Evolutionary conservation across 2,888 invertebrate genomes (phyloP).

Genomic region (Xanthia togata): DNA sequence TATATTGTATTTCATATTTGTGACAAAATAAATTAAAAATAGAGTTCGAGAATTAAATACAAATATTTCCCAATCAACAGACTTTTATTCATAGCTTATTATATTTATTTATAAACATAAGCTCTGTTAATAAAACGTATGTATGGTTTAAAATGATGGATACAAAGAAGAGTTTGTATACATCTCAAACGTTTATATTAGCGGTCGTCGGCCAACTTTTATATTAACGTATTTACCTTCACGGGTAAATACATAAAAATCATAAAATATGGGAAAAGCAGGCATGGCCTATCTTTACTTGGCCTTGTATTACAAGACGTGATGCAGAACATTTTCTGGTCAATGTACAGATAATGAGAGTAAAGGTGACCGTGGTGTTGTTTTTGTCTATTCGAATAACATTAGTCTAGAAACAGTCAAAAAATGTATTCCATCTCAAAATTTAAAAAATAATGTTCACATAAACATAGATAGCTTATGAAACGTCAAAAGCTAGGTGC

Average conservation of each 20-base stretch:
- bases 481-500: too few relatives aligned
- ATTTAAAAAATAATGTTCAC: too few relatives aligned
- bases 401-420: neutral
- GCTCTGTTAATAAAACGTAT: slow-evolving; percentile 6
- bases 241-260: slow-evolving; percentile 40
- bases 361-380: neutral
- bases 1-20: too few relatives aligned
- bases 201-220: slow-evolving; percentile 47
- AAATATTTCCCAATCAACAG: slow-evolving; percentile 10
- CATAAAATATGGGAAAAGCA: slow-evolving; percentile 31
- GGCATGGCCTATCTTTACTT: slow-evolving; percentile 17
- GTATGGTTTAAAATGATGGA: slow-evolving; percentile 16
- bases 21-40: too few relatives aligned
- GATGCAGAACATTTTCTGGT: slow-evolving; percentile 9
- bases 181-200: slow-evolving; percentile 22
- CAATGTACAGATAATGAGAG: slow-evolving; percentile 6
- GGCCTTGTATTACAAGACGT: slow-evolving; percentile 24
- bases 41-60: neutral
- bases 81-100: neutral
- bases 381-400: neutral
- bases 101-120: slow-evolving; percentile 26
- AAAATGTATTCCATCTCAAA: neutral
- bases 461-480: too few relatives aligned
- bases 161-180: slow-evolving; percentile 43
- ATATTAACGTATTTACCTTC: slow-evolving; percentile 24